Conservation (phyloP, 2,888 invertebrate species). For the Ctenicera cuprea region DNA sequence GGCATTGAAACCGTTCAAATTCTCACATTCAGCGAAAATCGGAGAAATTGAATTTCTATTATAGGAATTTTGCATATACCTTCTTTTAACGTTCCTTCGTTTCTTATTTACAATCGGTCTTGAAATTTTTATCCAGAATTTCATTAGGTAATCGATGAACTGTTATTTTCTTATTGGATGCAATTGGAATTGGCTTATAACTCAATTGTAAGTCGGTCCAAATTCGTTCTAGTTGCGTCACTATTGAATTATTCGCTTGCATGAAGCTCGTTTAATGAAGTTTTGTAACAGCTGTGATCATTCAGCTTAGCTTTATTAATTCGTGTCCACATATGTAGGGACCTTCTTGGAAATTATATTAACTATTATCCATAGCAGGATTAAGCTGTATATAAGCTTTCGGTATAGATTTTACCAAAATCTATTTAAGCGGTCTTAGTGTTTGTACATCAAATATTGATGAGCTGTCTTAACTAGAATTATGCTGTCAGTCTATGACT, state of each 20-base stretch:
- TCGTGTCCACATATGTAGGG: slow-evolving; percentile 15
- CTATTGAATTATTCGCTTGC: slow-evolving; percentile 33
- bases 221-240: slow-evolving; percentile 27
- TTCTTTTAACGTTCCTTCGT: slow-evolving; percentile 18
- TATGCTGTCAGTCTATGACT: too few relatives aligned
- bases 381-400: background rate
- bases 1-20: background rate
- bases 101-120: slow-evolving; percentile 19
- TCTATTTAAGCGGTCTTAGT: too few relatives aligned
- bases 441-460: too few relatives aligned
- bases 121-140: slow-evolving; percentile 2
- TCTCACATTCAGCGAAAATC: slow-evolving; percentile 7
- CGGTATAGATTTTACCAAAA: too few relatives aligned
- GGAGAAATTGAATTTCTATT: slow-evolving; percentile 24
- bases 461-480: too few relatives aligned
- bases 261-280: slow-evolving; percentile 34
- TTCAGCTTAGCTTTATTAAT: slow-evolving; percentile 30
- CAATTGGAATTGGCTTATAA: slow-evolving; percentile 30
- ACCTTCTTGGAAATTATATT: slow-evolving; percentile 17
- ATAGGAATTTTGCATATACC: slow-evolving; percentile 12
- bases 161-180: slow-evolving; percentile 28
- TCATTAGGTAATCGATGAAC: slow-evolving; percentile 17
- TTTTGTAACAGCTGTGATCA: slow-evolving; percentile 35
- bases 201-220: slow-evolving; percentile 28
- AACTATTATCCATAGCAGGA: background rate